A percentile compares a stretch with the other conserved stretches of the same genome.
Evolutionary conservation across 2,113 vertebrate species (phyloP).

Genomic region (Corythoichthys haematopterus): DNA sequence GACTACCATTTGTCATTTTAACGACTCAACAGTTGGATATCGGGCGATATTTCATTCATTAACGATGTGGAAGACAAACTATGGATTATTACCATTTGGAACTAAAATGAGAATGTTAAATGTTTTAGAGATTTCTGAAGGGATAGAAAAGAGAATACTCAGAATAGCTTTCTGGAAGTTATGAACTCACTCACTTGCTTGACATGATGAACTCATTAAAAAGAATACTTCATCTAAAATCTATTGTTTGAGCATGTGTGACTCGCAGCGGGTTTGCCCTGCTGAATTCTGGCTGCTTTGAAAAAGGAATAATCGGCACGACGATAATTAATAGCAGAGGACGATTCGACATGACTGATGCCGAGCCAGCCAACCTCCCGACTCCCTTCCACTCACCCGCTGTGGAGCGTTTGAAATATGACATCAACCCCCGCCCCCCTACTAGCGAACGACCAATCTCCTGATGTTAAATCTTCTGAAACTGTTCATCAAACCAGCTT

Average conservation of each 20-base stretch:
- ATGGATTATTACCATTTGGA: neutral
- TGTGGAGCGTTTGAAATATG: constrained; percentile 45
- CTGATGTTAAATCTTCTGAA: neutral
- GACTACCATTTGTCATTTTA: neutral
- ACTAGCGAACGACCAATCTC: neutral
- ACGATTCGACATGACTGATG: constrained; percentile 64
- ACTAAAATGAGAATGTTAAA: neutral
- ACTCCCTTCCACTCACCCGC: constrained; percentile 33
- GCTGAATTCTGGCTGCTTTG: constrained; percentile 44
- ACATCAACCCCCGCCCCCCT: constrained; percentile 42
- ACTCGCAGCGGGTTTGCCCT: constrained; percentile 47
- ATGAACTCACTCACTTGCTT: neutral
- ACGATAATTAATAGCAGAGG: constrained; percentile 66
- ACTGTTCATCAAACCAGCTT: neutral
- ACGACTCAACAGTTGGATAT: neutral
- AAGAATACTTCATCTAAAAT: neutral
- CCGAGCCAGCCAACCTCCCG: constrained; percentile 57
- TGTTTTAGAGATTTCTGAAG: neutral
- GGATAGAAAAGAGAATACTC: neutral
- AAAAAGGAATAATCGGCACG: constrained; percentile 43
- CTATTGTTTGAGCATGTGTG: constrained; percentile 6
- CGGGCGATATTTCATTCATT: too few relatives aligned
- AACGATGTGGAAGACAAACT: too few relatives aligned
- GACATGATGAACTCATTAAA: neutral
- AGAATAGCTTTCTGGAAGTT: neutral